Percentiles rank a stretch among this genome's conserved stretches.
These are phyloP conservation scores for Conopomorpha cramerella DNA, from an alignment of 1,140 invertebrate genomes.

Conservation along the genomic window DNA sequence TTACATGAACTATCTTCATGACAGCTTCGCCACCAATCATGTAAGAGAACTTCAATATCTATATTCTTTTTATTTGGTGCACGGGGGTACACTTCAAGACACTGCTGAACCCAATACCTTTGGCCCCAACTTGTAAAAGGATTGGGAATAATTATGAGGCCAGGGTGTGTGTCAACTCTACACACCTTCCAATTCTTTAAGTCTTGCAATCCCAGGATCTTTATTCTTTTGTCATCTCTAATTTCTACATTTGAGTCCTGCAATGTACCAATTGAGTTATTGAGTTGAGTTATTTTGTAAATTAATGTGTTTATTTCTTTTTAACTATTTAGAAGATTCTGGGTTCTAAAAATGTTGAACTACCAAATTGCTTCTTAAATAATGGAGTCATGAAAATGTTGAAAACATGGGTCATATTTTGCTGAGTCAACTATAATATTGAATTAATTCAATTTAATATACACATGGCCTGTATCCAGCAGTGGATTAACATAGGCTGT, in stretches of 20 bases:
- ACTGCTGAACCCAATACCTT: slow-evolving; percentile 80
- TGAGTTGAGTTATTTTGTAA: too few species aligned
- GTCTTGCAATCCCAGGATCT: slow-evolving; percentile 55
- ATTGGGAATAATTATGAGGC: slow-evolving; percentile 81
- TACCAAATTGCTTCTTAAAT: too few species aligned
- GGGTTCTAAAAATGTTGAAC: too few species aligned
- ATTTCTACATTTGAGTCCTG: slow-evolving; percentile 3
- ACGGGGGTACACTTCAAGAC: slow-evolving; percentile 75
- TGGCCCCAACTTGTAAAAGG: slow-evolving; percentile 80
- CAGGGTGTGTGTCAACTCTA: slow-evolving; percentile 62
- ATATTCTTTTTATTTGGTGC: slow-evolving; percentile 83
- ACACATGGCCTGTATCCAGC: too few species aligned
- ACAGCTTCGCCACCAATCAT: slow-evolving; percentile 52
- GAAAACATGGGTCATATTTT: too few species aligned
- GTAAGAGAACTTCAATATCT: slow-evolving; percentile 26
- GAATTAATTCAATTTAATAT: too few species aligned
- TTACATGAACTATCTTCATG: slow-evolving; percentile 28
- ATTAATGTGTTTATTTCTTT: too few species aligned
- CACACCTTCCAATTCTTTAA: slow-evolving; percentile 63
- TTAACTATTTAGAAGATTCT: too few species aligned
- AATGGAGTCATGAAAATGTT: too few species aligned
- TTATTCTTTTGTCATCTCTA: slow-evolving; percentile 13
- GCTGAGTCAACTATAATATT: too few species aligned
- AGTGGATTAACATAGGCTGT: too few species aligned
- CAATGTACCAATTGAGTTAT: too few species aligned